A percentile compares a stretch with the other conserved stretches of the same genome.
Conservation (phyloP, 2,888 invertebrate species). For the Tortricodes alternella region DNA sequence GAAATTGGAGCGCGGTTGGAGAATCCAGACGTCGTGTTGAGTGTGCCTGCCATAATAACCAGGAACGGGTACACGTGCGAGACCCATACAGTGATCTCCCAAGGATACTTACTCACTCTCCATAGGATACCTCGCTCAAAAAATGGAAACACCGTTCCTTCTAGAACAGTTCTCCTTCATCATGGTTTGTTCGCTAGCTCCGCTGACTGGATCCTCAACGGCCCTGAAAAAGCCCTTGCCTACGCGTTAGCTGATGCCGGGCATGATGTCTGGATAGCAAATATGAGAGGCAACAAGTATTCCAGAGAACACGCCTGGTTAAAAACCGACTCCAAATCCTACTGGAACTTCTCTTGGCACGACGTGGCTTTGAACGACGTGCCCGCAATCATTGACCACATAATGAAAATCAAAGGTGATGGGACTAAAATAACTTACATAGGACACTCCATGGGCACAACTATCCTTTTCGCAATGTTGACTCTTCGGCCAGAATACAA, state of each 20-base stretch:
- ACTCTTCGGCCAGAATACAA: constrained; percentile 86
- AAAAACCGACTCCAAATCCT: constrained; percentile 81
- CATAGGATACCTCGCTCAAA: constrained; percentile 88
- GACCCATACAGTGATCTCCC: constrained; percentile 87
- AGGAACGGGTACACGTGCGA: constrained; percentile 87
- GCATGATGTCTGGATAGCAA: constrained; percentile 92
- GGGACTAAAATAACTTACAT: constrained; percentile 84
- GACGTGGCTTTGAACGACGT: constrained; percentile 94
- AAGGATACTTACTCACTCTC: constrained; percentile 91
- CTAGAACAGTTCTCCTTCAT: constrained; percentile 85
- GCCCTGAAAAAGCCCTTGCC: constrained; percentile 85
- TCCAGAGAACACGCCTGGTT: constrained; percentile 84
- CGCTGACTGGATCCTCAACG: constrained; percentile 89
- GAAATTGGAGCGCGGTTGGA: constrained; percentile 45
- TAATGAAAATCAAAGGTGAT: constrained; percentile 56
- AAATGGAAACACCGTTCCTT: constrained; percentile 46
- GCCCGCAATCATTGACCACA: constrained; percentile 91
- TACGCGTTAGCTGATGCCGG: constrained; percentile 86
- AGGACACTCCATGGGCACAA: constrained; percentile 96
- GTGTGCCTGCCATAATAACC: constrained; percentile 64
- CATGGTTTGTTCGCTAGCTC: constrained; percentile 92
- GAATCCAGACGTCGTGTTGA: constrained; percentile 59
- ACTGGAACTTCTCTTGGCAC: constrained; percentile 92
- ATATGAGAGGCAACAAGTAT: constrained; percentile 91
- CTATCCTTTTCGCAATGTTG: constrained; percentile 88